Evolutionary conservation across 2,113 vertebrate species (phyloP), one percentile per base, ranked within the genome.

Genomic region (Gallinago paraguaiae): DNA sequence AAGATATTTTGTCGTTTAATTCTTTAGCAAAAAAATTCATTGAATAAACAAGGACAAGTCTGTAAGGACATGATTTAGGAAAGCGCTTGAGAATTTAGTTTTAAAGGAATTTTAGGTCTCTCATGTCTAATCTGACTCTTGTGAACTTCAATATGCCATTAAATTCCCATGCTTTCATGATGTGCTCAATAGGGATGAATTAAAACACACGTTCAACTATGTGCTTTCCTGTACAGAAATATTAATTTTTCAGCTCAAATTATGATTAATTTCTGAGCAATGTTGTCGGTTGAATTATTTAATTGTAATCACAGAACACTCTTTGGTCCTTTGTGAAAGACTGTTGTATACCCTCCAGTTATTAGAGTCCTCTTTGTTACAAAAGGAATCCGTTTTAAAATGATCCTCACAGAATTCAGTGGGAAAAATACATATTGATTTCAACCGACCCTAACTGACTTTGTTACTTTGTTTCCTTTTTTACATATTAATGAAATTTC

Each of bases 191-290:
- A 80, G 23, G 25, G 63, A 63, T 94, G 41, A 56, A 89, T 57
- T 92, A 89, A 96, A 94, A 84, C 72, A 84, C 39, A 59, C 30
- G 65, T 79, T 91, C 37, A 90, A n/a, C 24, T 56, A 33, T 65
- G 57, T 86, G 35, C n/a, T 92, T 93, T 76, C 80, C 43, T 77
- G 31, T 85, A 51, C 13, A 92, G 27, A 82, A 82, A 27, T 69
- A 95, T 79, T 94, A 83, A 33, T 93, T 97, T 97, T 96, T 96
- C 70, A 86, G 74, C 65, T 95, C 74, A 91, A 8, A 27, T 65
- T 92, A 53, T 64, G 74, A 69, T 75, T 90, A 87, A 80, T 88
- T 94, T 85, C 53, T 95, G 81, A 74, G 45, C 77, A 77, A 54
- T 79, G 6, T 65, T 92, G 74, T 95, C 61, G 92, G 51, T 33